A percentile compares a stretch with the other conserved stretches of the same genome.
Evolutionary conservation across 1,140 invertebrate species (phyloP).

Genomic region (Cotesia glomerata): DNA sequence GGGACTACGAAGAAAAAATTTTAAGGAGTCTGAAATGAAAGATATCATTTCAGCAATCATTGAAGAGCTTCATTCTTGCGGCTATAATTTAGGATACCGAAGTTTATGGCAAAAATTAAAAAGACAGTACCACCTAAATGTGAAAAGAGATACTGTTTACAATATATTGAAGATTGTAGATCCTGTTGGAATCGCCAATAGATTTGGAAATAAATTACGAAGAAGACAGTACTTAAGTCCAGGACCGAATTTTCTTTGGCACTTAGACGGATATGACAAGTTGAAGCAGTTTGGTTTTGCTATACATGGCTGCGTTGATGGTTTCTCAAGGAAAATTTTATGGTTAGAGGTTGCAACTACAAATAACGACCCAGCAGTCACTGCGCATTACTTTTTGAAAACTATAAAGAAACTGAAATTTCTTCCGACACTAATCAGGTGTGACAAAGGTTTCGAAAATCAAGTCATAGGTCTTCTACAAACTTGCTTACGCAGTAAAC

Average conservation of each 20-base stretch:
- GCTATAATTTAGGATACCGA: not conserved
- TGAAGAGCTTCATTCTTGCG: not conserved
- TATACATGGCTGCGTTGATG: constrained; percentile 5
- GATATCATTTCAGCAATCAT: not conserved
- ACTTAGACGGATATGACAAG: constrained; percentile 47
- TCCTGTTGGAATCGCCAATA: not conserved
- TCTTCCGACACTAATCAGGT: constrained; percentile 1
- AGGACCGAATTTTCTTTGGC: constrained; percentile 46
- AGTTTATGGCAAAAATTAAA: not conserved
- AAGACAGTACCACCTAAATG: not conserved
- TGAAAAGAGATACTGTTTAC: not conserved
- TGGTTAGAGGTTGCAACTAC: constrained; percentile 8
- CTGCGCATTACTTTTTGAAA: not conserved
- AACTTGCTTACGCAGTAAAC: constrained; percentile 1
- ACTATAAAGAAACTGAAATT: not conserved
- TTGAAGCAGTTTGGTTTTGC: constrained; percentile 32
- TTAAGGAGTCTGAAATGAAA: not conserved
- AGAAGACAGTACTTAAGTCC: constrained; percentile 31
- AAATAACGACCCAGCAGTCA: constrained; percentile 3
- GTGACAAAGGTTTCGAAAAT: constrained; percentile 22
- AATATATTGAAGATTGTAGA: constrained; percentile 4
- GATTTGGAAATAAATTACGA: not conserved
- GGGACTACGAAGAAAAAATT: not conserved
- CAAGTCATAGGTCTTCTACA: constrained; percentile 11
- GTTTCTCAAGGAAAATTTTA: not conserved